phyloP scores from a whole-genome alignment of 2,113 vertebrate species.

The Ceyx melanurus region DNA sequence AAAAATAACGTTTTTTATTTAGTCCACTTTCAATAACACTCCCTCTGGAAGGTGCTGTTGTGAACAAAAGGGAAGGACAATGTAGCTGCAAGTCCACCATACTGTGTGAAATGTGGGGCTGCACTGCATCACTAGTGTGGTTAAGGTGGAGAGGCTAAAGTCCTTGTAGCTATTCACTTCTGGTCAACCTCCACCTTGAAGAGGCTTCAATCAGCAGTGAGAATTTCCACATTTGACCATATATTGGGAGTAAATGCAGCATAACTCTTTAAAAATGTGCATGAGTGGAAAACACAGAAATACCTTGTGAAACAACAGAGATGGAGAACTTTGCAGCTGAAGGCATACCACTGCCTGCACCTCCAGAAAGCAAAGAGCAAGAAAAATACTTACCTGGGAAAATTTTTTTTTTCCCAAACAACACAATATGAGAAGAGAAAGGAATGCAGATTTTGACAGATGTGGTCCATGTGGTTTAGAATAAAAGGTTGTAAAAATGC shows the following conservation, averaged over 20 bases:
- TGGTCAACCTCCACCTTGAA: neutral
- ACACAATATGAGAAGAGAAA: neutral
- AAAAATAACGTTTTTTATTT: neutral
- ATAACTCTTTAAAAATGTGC: neutral
- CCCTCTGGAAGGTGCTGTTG: neutral
- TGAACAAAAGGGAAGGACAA: neutral
- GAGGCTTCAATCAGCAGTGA: neutral
- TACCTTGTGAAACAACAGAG: neutral
- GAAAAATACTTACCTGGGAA: neutral
- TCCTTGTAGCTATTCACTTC: neutral
- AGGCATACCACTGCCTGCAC: rapidly evolving
- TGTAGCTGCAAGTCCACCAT: rapidly evolving
- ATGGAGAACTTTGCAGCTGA: neutral
- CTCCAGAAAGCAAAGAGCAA: neutral
- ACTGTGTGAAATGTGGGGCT: rapidly evolving
- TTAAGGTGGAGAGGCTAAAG: neutral
- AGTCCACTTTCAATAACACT: neutral
- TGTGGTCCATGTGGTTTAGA: neutral
- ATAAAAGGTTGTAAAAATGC: neutral
- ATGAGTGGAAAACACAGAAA: neutral
- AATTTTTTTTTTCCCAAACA: neutral
- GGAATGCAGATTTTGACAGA: neutral
- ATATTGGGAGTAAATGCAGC: neutral
- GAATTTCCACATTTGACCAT: rapidly evolving
- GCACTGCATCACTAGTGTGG: rapidly evolving